Percentiles rank a stretch among this genome's conserved stretches.
These are phyloP conservation scores for Magallana gigas DNA, from an alignment of 1,140 invertebrate species.

Conservation along the genomic window DNA sequence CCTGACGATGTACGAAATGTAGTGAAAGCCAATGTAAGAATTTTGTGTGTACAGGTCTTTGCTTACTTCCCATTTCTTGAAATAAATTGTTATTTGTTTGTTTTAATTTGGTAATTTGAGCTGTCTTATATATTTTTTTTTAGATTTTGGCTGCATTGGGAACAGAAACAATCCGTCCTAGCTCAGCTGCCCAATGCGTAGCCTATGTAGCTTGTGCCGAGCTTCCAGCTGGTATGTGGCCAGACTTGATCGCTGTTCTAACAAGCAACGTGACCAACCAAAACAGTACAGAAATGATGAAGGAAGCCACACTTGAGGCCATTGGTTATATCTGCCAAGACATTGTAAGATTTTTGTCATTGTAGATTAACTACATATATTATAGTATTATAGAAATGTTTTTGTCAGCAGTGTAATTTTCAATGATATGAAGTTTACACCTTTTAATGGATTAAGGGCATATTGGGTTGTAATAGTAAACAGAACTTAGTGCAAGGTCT, in stretches of 20 bases:
- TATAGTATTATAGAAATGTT: not conserved
- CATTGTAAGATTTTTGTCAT: constrained; percentile 82
- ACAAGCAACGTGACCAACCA: constrained; percentile 92
- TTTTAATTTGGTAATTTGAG: too few relatives aligned
- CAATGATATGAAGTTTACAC: too few relatives aligned
- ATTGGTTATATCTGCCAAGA: constrained; percentile 94
- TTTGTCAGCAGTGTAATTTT: too few relatives aligned
- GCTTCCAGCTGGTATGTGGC: constrained; percentile 88
- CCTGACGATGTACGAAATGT: constrained; percentile 91
- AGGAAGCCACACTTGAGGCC: constrained; percentile 97
- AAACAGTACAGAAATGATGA: constrained; percentile 93
- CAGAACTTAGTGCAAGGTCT: too few relatives aligned
- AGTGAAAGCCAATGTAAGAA: constrained; percentile 96
- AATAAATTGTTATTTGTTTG: too few relatives aligned
- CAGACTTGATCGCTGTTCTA: constrained; percentile 90
- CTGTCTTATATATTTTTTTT: too few relatives aligned
- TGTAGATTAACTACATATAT: not conserved
- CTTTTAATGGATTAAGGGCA: too few relatives aligned
- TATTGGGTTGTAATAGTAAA: too few relatives aligned
- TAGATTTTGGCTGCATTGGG: constrained; percentile 95
- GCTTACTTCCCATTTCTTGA: not conserved
- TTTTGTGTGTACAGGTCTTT: not conserved
- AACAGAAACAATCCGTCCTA: constrained; percentile 94
- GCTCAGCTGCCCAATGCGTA: constrained; percentile 98
- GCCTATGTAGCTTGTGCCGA: constrained; percentile 98